phyloP scores from a whole-genome alignment of 2,888 invertebrate species.

The Oxytorus armatus region DNA sequence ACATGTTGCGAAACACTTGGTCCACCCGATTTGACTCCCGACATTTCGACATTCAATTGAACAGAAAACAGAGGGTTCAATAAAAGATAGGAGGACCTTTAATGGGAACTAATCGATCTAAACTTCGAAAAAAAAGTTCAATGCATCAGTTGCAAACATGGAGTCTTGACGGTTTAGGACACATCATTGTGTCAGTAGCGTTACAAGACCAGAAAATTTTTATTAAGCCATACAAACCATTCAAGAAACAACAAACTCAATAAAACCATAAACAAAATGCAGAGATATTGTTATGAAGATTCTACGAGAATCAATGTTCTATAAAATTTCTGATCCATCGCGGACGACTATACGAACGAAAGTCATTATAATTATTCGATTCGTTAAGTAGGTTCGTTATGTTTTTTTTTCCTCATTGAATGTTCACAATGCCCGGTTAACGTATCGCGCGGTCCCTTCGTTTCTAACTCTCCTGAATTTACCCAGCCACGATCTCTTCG shows the following conservation, averaged over 20 bases:
- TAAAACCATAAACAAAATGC: background rate
- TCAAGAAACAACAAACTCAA: background rate
- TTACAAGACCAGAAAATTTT: no score
- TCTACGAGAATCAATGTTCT: background rate
- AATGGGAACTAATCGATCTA: no score
- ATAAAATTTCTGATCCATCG: conserved; percentile 21
- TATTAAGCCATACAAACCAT: no score
- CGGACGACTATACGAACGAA: conserved; percentile 25
- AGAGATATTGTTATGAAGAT: conserved; percentile 1
- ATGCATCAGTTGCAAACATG: no score
- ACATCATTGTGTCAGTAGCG: no score
- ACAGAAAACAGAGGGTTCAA: no score
- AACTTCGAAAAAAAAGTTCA: no score
- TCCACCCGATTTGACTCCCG: no score
- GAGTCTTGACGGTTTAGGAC: no score
- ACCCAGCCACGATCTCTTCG: conserved; percentile 2
- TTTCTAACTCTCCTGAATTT: conserved; percentile 30
- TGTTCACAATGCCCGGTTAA: background rate
- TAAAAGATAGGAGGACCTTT: no score
- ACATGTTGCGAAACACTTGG: no score
- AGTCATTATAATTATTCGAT: conserved; percentile 63
- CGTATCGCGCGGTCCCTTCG: conserved; percentile 12
- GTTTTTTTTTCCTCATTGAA: conserved; percentile 2
- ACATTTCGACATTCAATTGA: no score
- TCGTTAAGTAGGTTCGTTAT: conserved; percentile 48